phyloP scores from a whole-genome alignment of 2,113 vertebrate genomes.

The Seriola aureovittata region DNA sequence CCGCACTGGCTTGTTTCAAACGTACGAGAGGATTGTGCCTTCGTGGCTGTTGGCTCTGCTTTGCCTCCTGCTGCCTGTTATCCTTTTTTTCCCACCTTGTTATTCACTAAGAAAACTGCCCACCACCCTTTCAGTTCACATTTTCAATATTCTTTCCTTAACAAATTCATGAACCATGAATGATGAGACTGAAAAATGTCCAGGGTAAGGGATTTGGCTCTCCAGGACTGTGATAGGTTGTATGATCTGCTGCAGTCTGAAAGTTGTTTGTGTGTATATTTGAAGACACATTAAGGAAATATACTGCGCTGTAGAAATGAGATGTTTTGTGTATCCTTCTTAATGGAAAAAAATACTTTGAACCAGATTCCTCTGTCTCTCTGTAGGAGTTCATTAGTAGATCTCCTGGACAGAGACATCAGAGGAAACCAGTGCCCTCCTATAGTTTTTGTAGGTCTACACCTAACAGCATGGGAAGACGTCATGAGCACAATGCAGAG shows the following conservation, averaged over 20 bases:
- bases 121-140: no score
- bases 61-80: no score
- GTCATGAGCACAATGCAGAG: neutral
- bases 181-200: neutral
- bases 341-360: constrained; percentile 3
- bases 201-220: neutral
- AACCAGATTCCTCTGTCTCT: constrained; percentile 1
- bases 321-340: neutral
- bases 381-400: constrained; percentile 48
- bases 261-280: neutral
- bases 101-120: no score
- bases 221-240: neutral
- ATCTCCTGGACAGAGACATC: constrained; percentile 24
- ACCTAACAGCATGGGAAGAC: neutral
- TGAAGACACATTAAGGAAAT: neutral
- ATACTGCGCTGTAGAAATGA: neutral
- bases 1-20: no score
- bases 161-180: no score
- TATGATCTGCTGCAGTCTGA: neutral
- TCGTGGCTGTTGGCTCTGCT: neutral
- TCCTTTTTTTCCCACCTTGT: no score
- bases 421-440: neutral
- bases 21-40: no score
- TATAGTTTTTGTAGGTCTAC: neutral
- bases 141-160: no score